Base-by-base conservation (phyloP, 2,888 invertebrate genomes). In the Molorchus minor region DNA sequence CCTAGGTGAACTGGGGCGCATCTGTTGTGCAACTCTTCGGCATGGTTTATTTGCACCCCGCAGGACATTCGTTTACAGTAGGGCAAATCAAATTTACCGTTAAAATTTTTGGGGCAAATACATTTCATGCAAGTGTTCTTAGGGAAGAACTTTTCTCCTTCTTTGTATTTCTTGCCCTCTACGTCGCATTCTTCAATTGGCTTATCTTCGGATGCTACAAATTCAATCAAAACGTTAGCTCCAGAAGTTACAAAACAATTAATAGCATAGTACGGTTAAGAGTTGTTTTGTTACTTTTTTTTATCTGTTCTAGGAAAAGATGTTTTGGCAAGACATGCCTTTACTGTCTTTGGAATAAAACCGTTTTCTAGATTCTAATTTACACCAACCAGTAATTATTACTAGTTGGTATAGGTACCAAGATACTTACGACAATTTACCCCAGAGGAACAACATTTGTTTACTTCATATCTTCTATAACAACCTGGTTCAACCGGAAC, bases 361-460 rank as follows among this genome's bases (percentile, higher is more conserved):
- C n/a, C n/a, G n/a, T n/a, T n/a, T n/a, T n/a, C n/a, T n/a, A n/a
- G n/a, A n/a, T n/a, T n/a, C n/a, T n/a, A n/a, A n/a, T n/a, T n/a
- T n/a, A n/a, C n/a, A n/a, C n/a, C n/a, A n/a, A n/a, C n/a, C n/a
- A n/a, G n/a, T n/a, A n/a, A n/a, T n/a, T n/a, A n/a, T n/a, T n/a
- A n/a, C n/a, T n/a, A n/a, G n/a, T n/a, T n/a, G n/a, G n/a, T n/a
- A n/a, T n/a, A n/a, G n/a, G n/a, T n/a, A n/a, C n/a, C n/a, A n/a
- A n/a, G n/a, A n/a, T n/a, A n/a, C n/a, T n/a, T n/a, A n/a, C n/a
- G n/a, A n/a, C n/a, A n/a, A n/a, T n/a, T n/a, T n/a, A n/a, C n/a
- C n/a, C n/a, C n/a, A n/a, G n/a, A 13, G 17, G 67, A 58, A 44
- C 67, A 65, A 30, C 67, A 67, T 47, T 64, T 44, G 16, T 55